Conservation (phyloP, 2,797 vertebrate species). For the Necrosyrtes monachus region DNA sequence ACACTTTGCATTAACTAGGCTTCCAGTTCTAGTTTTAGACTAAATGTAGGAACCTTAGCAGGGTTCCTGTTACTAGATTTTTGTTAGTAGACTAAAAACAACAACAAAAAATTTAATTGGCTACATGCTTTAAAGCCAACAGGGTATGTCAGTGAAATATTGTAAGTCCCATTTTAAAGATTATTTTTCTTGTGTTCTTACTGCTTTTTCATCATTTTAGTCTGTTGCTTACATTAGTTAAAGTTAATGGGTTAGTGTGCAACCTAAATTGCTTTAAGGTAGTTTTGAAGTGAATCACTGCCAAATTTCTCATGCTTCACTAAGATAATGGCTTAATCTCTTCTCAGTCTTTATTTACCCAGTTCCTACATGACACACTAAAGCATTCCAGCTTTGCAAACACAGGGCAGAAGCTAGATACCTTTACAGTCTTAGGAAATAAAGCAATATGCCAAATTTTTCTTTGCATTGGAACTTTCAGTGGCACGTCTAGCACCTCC, state of each 20-base stretch:
- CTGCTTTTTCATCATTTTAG: neutral
- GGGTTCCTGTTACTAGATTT: neutral
- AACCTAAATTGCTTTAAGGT: neutral
- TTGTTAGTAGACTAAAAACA: neutral
- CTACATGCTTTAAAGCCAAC: neutral
- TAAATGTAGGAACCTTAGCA: neutral
- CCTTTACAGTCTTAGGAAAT: neutral
- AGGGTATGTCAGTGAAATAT: neutral
- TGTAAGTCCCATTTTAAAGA: neutral
- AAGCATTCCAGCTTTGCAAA: neutral
- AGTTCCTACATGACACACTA: neutral
- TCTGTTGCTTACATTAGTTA: neutral
- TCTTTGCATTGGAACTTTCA: neutral
- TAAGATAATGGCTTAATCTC: neutral
- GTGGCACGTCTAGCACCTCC: neutral
- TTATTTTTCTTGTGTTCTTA: neutral
- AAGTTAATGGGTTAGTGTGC: neutral
- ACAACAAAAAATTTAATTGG: neutral
- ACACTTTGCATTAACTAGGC: neutral
- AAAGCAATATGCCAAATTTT: neutral
- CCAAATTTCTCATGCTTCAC: neutral
- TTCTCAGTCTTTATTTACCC: neutral
- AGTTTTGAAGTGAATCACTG: neutral
- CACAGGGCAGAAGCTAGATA: neutral
- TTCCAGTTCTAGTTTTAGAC: conserved; percentile 6